These are phyloP conservation scores for Hypomesus transpacificus DNA, from an alignment of 2,113 vertebrate species.

Conservation along the genomic window DNA sequence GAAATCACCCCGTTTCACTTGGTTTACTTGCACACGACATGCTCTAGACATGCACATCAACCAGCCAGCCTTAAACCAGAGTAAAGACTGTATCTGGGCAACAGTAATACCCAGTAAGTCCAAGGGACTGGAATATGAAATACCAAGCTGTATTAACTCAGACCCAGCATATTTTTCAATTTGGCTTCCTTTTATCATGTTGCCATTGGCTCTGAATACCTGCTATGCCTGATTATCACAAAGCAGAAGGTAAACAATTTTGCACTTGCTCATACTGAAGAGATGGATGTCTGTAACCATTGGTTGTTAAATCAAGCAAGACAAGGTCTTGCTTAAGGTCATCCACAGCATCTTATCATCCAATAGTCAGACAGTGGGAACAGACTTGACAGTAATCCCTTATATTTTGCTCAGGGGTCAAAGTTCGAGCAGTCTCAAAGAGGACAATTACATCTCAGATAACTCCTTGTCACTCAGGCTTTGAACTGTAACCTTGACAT, in stretches of 20 bases:
- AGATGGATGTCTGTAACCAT: background rate
- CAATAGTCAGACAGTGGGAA: background rate
- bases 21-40: too few relatives aligned
- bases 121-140: background rate
- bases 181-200: conserved; percentile 3
- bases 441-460: background rate
- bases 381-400: background rate
- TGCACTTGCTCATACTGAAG: background rate
- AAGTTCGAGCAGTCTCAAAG: background rate
- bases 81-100: background rate
- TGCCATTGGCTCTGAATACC: background rate
- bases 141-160: conserved; percentile 1
- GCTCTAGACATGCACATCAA: too few relatives aligned
- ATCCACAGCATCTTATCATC: background rate
- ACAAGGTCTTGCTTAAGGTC: background rate
- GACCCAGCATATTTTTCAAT: background rate
- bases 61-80: background rate
- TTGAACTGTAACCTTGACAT: background rate
- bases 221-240: background rate
- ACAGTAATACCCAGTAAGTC: background rate
- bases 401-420: background rate
- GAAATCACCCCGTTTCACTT: too few relatives aligned
- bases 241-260: background rate
- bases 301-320: background rate
- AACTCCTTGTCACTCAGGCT: background rate